Evolutionary conservation across 2,113 vertebrate species (phyloP).

Genomic region (Calonectris borealis): DNA sequence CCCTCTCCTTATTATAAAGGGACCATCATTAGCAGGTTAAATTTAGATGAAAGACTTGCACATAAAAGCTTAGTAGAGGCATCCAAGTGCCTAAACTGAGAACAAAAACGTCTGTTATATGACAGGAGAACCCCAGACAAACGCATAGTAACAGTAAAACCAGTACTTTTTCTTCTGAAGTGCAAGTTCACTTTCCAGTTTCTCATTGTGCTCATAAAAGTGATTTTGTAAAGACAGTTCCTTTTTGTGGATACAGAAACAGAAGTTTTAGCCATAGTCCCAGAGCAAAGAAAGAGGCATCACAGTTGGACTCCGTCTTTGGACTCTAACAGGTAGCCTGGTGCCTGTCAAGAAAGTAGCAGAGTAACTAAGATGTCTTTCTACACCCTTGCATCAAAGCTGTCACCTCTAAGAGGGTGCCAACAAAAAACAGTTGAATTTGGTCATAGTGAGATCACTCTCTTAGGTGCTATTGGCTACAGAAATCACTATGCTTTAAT

Average conservation of each 20-base stretch:
- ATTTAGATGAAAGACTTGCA: conserved; percentile 36
- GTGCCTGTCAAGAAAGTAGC: background rate
- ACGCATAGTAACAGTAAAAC: background rate
- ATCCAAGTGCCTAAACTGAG: conserved; percentile 10
- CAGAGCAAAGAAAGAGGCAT: background rate
- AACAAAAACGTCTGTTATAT: conserved; percentile 20
- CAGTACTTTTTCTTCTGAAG: conserved; percentile 1
- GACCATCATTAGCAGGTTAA: conserved; percentile 43
- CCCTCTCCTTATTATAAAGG: conserved; percentile 1
- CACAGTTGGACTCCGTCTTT: background rate
- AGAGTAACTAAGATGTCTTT: background rate
- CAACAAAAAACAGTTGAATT: background rate
- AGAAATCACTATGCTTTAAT: background rate
- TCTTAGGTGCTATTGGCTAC: background rate
- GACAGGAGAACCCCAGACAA: background rate
- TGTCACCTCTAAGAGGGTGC: background rate
- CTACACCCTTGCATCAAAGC: background rate
- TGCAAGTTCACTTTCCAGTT: conserved; percentile 19
- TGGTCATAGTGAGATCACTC: background rate
- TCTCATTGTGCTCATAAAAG: background rate
- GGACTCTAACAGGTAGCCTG: background rate
- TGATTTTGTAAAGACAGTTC: background rate
- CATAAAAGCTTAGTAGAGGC: conserved; percentile 33
- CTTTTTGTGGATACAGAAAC: background rate
- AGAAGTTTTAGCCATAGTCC: background rate